A percentile compares a stretch with the other conserved stretches of the same genome.
Evolutionary conservation across 2,888 invertebrate genomes (phyloP).

Genomic region (Leptopilina syphax): DNA sequence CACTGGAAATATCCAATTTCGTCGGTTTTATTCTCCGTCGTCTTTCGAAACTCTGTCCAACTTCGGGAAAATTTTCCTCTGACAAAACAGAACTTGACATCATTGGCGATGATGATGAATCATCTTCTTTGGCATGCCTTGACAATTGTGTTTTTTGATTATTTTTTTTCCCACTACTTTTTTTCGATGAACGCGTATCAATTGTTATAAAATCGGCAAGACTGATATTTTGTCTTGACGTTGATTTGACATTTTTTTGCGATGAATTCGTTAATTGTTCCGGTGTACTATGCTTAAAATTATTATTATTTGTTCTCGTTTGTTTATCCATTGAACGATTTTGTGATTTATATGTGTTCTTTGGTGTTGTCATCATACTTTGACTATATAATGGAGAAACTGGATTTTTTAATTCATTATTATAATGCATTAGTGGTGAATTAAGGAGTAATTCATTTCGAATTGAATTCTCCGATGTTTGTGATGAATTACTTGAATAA

Average conservation of each 20-base stretch:
- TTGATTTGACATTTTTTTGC: constrained; percentile 55
- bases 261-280: constrained; percentile 51
- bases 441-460: constrained; percentile 47
- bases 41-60: constrained; percentile 51
- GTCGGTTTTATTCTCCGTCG: constrained; percentile 68
- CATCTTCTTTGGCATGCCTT: constrained; percentile 44
- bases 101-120: background rate
- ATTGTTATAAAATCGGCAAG: constrained; percentile 64
- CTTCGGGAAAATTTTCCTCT: constrained; percentile 53
- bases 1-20: constrained; percentile 58
- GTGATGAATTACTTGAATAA: constrained; percentile 49
- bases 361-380: constrained; percentile 44
- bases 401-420: constrained; percentile 51
- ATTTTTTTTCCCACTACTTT: constrained; percentile 53
- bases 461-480: constrained; percentile 48
- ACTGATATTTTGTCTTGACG: constrained; percentile 56
- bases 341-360: constrained; percentile 44
- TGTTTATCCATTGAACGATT: constrained; percentile 44
- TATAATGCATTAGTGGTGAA: constrained; percentile 39
- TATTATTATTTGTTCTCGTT: constrained; percentile 43
- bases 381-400: constrained; percentile 58
- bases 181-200: constrained; percentile 55
- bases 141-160: constrained; percentile 42
- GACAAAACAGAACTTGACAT: constrained; percentile 41
- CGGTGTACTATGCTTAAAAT: constrained; percentile 45